phyloP scores from a whole-genome alignment of 2,797 vertebrate genomes.

The Varecia variegata region DNA sequence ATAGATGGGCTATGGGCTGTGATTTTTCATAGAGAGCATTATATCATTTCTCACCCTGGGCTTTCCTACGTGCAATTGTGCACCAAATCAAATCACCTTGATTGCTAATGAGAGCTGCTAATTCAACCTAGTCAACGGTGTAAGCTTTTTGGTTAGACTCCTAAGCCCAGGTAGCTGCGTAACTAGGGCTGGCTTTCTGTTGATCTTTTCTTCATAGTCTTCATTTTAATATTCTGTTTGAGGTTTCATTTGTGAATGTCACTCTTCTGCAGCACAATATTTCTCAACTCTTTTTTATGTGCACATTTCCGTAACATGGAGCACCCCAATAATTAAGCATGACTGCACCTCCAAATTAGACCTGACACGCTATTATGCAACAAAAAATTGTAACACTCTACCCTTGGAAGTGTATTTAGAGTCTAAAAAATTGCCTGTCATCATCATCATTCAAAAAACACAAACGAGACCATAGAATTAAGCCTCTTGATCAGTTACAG shows the following conservation, averaged over 20 bases:
- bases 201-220: background rate
- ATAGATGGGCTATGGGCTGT: background rate
- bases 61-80: background rate
- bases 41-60: background rate
- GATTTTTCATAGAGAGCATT: background rate
- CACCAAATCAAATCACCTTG: background rate
- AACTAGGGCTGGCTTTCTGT: background rate
- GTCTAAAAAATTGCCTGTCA: background rate
- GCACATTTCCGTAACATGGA: background rate
- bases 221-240: background rate
- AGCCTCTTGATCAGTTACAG: background rate
- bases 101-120: slow-evolving; percentile 43
- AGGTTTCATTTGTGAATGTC: background rate
- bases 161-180: background rate
- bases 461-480: background rate
- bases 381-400: slow-evolving; percentile 15
- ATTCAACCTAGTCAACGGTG: background rate
- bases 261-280: background rate
- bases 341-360: background rate
- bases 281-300: background rate
- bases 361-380: background rate
- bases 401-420: background rate
- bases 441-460: slow-evolving; percentile 26
- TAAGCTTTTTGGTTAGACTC: background rate
- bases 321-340: background rate